Percentiles rank a stretch among this genome's conserved stretches.
Evolutionary conservation across 2,797 vertebrate species (phyloP).

Genomic region (Acridotheres tristis): DNA sequence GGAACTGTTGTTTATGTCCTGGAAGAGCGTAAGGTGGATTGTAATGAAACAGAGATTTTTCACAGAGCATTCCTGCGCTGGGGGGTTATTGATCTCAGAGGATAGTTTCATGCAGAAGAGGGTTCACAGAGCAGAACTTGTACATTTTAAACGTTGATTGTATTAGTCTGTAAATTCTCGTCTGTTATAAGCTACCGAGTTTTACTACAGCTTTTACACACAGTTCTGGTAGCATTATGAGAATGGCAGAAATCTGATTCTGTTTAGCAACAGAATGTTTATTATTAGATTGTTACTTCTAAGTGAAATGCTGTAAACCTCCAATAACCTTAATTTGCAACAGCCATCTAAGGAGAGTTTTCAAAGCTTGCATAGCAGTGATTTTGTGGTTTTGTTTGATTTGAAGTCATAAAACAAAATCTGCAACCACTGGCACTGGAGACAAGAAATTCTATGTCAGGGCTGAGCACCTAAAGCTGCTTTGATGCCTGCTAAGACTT

Average conservation of each 20-base stretch:
- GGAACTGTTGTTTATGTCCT: neutral
- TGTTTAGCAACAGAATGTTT: neutral
- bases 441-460: neutral
- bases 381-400: neutral
- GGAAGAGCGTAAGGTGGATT: neutral
- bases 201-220: neutral
- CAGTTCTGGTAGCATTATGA: neutral
- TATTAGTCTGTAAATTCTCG: neutral
- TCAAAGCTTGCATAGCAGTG: neutral
- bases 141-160: neutral
- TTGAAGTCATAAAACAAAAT: conserved; percentile 1
- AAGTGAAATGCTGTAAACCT: neutral
- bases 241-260: neutral
- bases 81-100: neutral
- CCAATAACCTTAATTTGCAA: neutral
- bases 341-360: neutral
- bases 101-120: neutral
- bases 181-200: neutral
- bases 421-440: neutral
- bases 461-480: neutral
- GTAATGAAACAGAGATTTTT: neutral
- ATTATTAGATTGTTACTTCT: neutral
- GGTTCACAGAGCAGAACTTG: neutral
- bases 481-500: neutral
- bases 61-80: neutral